Conservation (phyloP, 2,888 invertebrate genomes). For the Eumacrocentrus americanus region DNA sequence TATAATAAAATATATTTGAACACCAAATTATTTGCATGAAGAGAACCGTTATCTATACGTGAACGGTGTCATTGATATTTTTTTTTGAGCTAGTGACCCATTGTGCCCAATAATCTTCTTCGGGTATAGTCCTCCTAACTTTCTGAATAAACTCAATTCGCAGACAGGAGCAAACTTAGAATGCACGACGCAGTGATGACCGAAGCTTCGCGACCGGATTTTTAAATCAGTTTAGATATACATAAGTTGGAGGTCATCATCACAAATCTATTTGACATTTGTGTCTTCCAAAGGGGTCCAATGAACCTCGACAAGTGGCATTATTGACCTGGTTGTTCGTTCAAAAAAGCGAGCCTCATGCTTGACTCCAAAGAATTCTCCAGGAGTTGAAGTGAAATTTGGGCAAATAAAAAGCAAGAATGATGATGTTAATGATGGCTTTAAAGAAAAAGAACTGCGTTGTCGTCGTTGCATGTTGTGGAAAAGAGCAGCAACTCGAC, state of each 20-base stretch:
- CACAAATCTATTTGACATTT: background rate
- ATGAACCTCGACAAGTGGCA: background rate
- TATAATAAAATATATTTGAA: background rate
- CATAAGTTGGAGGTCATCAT: background rate
- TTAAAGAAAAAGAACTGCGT: slow-evolving; percentile 19
- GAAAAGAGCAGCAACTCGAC: slow-evolving; percentile 11
- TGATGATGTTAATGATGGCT: slow-evolving; percentile 27
- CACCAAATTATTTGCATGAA: background rate
- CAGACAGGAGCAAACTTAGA: slow-evolving; percentile 34
- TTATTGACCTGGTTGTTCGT: background rate
- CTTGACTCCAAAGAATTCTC: too few relatives aligned
- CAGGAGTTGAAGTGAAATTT: too few relatives aligned
- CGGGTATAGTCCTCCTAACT: slow-evolving; percentile 45
- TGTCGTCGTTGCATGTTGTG: too few relatives aligned
- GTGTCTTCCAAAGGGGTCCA: too few relatives aligned
- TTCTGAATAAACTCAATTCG: slow-evolving; percentile 32
- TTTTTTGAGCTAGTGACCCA: slow-evolving; percentile 51
- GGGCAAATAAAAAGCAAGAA: background rate
- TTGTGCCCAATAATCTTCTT: slow-evolving; percentile 50
- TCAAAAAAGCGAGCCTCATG: background rate
- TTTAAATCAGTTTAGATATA: slow-evolving; percentile 13
- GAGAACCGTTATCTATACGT: slow-evolving; percentile 21
- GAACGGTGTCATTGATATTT: slow-evolving; percentile 22
- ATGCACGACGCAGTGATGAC: slow-evolving; percentile 36
- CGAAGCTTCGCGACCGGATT: slow-evolving; percentile 24